phyloP scores from a whole-genome alignment of 1,140 invertebrate species.

The Conus ventricosus region DNA sequence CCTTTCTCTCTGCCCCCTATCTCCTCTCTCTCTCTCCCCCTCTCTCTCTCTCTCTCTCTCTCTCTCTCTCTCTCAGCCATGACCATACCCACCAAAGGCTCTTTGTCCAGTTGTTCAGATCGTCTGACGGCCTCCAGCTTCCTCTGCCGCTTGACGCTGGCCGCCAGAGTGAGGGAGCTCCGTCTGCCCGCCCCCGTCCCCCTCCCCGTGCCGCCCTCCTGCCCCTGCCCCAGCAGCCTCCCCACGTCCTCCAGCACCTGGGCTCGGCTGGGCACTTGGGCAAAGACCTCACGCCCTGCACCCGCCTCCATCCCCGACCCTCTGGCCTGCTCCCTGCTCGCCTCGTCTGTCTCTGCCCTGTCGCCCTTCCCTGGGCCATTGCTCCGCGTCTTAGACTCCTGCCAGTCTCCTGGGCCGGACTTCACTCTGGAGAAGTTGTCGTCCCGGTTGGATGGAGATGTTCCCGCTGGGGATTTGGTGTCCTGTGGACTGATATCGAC shows the following conservation, averaged over 20 bases:
- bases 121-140: neutral
- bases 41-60: too few relatives aligned
- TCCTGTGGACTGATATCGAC: neutral
- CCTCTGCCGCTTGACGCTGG: neutral
- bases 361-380: neutral
- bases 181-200: neutral
- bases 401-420: neutral
- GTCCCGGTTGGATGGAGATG: too few relatives aligned
- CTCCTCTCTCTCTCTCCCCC: too few relatives aligned
- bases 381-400: neutral
- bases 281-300: neutral
- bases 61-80: neutral
- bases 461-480: neutral
- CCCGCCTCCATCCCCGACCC: neutral
- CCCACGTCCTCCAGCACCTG: neutral
- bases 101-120: neutral
- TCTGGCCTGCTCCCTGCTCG: neutral
- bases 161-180: neutral
- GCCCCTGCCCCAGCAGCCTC: neutral
- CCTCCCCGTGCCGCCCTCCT: neutral
- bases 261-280: neutral
- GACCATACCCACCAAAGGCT: neutral
- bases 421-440: too few relatives aligned
- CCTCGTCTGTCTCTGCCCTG: neutral
- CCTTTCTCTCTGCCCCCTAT: too few relatives aligned